Evolutionary conservation across 2,888 invertebrate species (phyloP).

Genomic region (Galeopsomyia nigrocyanea): DNA sequence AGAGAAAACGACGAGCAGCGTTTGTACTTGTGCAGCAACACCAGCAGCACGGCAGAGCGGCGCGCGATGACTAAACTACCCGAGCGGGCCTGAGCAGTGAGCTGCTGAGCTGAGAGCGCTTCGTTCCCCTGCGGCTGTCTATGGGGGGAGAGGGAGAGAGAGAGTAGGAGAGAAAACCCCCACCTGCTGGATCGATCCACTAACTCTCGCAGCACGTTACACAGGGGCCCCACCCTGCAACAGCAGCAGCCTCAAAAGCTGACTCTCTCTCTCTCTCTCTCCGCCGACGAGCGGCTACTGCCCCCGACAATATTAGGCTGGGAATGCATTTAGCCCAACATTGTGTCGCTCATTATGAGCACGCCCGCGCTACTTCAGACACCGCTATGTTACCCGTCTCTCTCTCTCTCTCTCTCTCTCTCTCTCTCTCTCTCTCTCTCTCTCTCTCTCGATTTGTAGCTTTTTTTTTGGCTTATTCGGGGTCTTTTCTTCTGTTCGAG

Average conservation of each 20-base stretch:
- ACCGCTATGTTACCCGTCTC: no score
- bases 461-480: no score
- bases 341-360: neutral
- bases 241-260: neutral
- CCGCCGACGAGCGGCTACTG: neutral
- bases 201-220: neutral
- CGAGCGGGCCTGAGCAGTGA: neutral
- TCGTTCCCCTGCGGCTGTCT: neutral
- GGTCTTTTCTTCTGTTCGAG: no score
- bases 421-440: no score
- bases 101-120: neutral
- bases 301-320: conserved; percentile 13
- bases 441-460: no score
- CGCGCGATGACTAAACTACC: conserved; percentile 37
- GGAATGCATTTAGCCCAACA: conserved; percentile 12
- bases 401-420: no score
- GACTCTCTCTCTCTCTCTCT: neutral
- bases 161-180: conserved; percentile 13
- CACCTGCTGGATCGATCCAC: conserved; percentile 47
- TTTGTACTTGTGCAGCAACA: no score
- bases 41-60: no score
- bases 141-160: neutral
- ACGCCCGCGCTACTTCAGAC: no score
- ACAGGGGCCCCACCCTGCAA: conserved; percentile 40
- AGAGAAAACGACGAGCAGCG: neutral